These are phyloP conservation scores for Anhinga anhinga DNA, from an alignment of 2,113 vertebrate genomes.

Conservation along the genomic window DNA sequence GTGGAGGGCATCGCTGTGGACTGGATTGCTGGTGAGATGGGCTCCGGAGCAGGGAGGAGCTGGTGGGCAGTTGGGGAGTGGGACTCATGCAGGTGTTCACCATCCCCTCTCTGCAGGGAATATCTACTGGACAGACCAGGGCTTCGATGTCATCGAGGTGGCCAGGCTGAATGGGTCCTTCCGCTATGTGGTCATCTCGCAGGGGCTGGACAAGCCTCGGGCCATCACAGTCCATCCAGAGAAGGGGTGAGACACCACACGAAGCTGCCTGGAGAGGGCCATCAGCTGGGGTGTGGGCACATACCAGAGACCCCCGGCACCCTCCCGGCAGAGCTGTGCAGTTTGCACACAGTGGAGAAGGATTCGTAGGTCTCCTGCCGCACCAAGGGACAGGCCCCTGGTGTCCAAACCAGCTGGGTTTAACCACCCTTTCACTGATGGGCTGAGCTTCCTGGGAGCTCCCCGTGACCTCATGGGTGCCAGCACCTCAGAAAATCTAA, in stretches of 20 bases:
- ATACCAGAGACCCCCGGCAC: accelerated
- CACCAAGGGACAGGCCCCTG: not conserved
- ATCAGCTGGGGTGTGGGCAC: not conserved
- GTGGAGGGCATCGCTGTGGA: conserved; percentile 97
- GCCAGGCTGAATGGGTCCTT: conserved; percentile 96
- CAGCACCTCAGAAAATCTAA: not conserved
- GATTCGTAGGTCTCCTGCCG: accelerated
- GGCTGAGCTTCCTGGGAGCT: not conserved
- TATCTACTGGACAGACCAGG: conserved; percentile 98
- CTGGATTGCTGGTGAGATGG: conserved; percentile 88
- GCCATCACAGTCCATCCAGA: conserved; percentile 95
- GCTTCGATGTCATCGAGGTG: conserved; percentile 97
- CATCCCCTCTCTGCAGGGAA: conserved; percentile 78
- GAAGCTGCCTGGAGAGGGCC: not conserved
- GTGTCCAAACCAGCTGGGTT: not conserved
- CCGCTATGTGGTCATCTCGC: conserved; percentile 95
- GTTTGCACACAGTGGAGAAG: accelerated
- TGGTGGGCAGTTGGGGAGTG: accelerated
- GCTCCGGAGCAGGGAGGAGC: accelerated
- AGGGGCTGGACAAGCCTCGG: conserved; percentile 94
- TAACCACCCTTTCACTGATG: not conserved
- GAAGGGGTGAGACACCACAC: conserved; percentile 79
- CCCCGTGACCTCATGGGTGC: not conserved
- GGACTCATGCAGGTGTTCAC: accelerated
- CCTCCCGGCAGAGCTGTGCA: accelerated